These are phyloP conservation scores for Amphiura filiformis DNA, from an alignment of 35 echinoderm and acorn worm species.

Conservation along the genomic window DNA sequence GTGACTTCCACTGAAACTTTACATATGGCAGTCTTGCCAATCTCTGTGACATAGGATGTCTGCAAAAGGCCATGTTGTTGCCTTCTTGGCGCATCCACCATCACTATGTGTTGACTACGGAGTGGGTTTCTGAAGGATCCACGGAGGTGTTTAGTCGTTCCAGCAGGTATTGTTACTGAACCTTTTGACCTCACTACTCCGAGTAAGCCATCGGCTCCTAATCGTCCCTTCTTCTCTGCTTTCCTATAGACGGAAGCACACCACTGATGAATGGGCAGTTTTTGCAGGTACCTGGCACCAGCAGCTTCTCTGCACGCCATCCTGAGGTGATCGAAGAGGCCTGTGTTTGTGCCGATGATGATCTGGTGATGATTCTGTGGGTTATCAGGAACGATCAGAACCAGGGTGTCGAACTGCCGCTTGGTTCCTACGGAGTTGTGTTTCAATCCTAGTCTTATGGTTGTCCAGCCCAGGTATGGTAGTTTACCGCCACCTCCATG, in stretches of 20 bases:
- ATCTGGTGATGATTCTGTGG: neutral
- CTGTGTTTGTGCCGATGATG: conserved; percentile 24
- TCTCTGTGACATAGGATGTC: neutral
- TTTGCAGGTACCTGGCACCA: neutral
- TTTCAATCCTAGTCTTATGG: conserved; percentile 19
- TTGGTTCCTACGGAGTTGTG: conserved; percentile 20
- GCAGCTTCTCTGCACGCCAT: neutral
- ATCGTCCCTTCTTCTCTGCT: neutral
- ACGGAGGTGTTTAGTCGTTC: neutral
- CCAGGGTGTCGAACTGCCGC: conserved; percentile 17
- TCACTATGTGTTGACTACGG: neutral
- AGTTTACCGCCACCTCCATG: conserved; percentile 70
- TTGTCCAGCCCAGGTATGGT: conserved; percentile 52
- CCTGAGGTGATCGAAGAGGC: neutral
- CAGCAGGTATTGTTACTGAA: neutral
- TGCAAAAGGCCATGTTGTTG: neutral
- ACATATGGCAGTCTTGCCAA: neutral
- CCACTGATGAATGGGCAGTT: neutral
- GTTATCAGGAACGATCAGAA: conserved; percentile 50
- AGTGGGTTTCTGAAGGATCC: neutral
- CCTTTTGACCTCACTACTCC: neutral
- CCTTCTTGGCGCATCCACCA: neutral
- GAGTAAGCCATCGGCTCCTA: neutral
- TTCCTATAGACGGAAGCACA: neutral
- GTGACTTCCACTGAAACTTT: neutral